A percentile compares a stretch with the other conserved stretches of the same genome.
These are phyloP conservation scores for Tetranychus urticae DNA, from an alignment of 1,140 invertebrate species.

Conservation along the genomic window DNA sequence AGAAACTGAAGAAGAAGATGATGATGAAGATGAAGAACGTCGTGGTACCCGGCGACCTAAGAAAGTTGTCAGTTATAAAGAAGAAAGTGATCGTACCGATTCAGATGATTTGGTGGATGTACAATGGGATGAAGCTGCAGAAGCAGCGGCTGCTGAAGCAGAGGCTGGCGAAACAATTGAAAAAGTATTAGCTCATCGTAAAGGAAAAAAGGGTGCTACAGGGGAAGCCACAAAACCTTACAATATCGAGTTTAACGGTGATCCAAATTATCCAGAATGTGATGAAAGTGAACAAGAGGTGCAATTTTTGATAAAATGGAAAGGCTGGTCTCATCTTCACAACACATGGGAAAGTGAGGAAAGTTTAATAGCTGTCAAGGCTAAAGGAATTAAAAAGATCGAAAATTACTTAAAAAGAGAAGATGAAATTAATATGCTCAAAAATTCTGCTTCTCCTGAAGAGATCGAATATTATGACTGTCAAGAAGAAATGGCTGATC, in stretches of 20 bases:
- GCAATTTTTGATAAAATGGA: conserved; percentile 96
- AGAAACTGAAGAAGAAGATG: conserved; percentile 1
- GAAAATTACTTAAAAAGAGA: conserved; percentile 87
- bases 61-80: conserved; percentile 47
- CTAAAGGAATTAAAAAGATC: conserved; percentile 87
- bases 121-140: conserved; percentile 25
- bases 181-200: conserved; percentile 51
- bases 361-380: conserved; percentile 67
- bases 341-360: conserved; percentile 94
- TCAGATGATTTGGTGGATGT: conserved; percentile 73
- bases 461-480: conserved; percentile 94
- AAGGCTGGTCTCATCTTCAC: conserved; percentile 95
- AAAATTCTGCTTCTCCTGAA: conserved; percentile 60
- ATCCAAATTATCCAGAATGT: conserved; percentile 47
- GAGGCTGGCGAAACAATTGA: conserved; percentile 44
- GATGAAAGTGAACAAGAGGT: conserved; percentile 38
- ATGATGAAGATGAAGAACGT: background rate
- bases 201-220: conserved; percentile 64
- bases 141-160: conserved; percentile 36
- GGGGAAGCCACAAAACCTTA: conserved; percentile 86
- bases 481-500: conserved; percentile 71
- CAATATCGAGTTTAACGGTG: conserved; percentile 81
- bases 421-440: conserved; percentile 58
- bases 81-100: conserved; percentile 73
- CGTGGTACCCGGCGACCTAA: conserved; percentile 7